These are phyloP conservation scores for Oreochromis spilurus DNA, from an alignment of 2,113 vertebrate genomes.

Conservation along the genomic window DNA sequence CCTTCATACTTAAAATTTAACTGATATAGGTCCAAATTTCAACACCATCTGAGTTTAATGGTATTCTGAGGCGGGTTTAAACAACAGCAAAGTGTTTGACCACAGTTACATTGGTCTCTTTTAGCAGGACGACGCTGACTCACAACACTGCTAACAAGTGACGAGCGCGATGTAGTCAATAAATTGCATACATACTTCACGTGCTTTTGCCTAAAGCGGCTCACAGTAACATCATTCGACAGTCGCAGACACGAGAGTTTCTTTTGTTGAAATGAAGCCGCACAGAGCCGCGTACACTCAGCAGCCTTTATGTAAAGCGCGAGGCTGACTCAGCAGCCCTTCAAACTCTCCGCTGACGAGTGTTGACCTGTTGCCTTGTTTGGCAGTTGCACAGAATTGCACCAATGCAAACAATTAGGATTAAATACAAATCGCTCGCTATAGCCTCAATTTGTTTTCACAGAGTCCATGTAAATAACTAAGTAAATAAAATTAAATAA, in stretches of 20 bases:
- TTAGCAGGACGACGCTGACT: background rate
- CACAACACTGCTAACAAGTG: background rate
- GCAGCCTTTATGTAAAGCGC: background rate
- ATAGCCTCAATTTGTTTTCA: background rate
- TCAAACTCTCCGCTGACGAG: background rate
- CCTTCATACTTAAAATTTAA: background rate
- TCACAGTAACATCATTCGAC: background rate
- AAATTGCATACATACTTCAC: background rate
- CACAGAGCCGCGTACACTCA: background rate
- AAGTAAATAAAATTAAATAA: background rate
- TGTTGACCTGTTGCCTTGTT: background rate
- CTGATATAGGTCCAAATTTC: background rate
- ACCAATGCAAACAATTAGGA: background rate
- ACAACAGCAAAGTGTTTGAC: background rate
- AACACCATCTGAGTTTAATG: background rate
- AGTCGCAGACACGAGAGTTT: background rate
- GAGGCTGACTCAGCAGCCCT: background rate
- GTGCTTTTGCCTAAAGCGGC: background rate
- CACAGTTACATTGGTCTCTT: background rate
- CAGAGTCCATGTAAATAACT: background rate
- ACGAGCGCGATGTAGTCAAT: background rate
- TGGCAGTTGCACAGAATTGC: background rate
- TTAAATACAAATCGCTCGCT: background rate
- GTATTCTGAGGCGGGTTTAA: background rate
- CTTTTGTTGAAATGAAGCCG: background rate